Base-by-base conservation (phyloP, 2,888 invertebrate species). In the Abrostola tripartita region DNA sequence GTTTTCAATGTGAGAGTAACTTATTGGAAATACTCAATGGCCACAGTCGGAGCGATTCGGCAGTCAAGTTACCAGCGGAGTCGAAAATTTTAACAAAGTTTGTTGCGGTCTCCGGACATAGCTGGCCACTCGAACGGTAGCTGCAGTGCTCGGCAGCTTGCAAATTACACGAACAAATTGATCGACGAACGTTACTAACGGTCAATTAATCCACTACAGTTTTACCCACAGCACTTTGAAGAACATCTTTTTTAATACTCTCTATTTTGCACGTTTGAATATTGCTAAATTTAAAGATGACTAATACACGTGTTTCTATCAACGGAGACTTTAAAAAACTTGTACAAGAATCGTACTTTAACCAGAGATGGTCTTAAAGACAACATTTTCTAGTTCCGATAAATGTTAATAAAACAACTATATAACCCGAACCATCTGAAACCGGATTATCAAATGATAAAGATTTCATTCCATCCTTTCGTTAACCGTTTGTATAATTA, bases 31-130 rank as follows among this genome's bases (percentile, higher is more conserved):
- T 77, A 78, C 64, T 77, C 71, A 61, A 76, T 74, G 63, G 57
- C 69, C 65, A 61, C 77, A 76, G 76, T 71, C 70, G 61, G 61
- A 63, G 63, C 77, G 61, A 69, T 77, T 55, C 36, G 61, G 74
- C 74, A 79, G 78, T 76, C 71, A 81, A 84, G 84, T 85, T 83
- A 83, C 84, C 81, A 83, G 76, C 73, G 71, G 81, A 85, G 82
- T 83, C 82, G 82, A 75, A 81, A 86, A 85, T 88, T 86, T 85
- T 81, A 85, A 80, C 85, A 86, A 89, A 88, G 87, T 90, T 88
- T 85, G 88, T 88, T 85, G 86, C 85, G 87, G 83, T 82, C 80
- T 82, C 80, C 71, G 82, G 83, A 85, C 85, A 86, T 82, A 83
- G 83, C 81, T 66, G 77, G 85, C 86, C 85, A 87, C 85, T 89